phyloP scores from a whole-genome alignment of 2,888 invertebrate species.

The Spatulosminthurus flaviceps region DNA sequence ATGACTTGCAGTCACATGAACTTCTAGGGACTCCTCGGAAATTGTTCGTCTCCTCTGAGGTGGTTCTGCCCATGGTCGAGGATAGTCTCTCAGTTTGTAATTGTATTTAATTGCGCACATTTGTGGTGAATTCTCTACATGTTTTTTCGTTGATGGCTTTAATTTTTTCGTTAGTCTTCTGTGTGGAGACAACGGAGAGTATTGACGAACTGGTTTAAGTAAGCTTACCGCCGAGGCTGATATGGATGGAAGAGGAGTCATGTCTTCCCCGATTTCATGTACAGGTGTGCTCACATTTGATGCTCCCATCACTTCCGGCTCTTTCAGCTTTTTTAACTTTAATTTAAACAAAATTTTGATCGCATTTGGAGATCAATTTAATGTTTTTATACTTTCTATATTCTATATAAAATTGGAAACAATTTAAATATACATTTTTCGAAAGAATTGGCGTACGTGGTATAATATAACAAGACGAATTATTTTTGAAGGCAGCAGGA shows the following conservation, averaged over 20 bases:
- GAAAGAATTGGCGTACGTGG: no score
- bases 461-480: no score
- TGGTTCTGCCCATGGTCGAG: slow-evolving; percentile 36
- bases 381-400: no score
- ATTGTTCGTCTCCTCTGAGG: slow-evolving; percentile 24
- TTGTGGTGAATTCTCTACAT: not conserved
- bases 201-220: slow-evolving; percentile 25
- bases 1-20: slow-evolving; percentile 35
- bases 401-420: no score
- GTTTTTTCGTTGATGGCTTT: not conserved
- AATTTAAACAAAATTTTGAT: not conserved
- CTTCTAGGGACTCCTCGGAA: slow-evolving; percentile 33
- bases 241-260: slow-evolving; percentile 12
- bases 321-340: slow-evolving; percentile 35
- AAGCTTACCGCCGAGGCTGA: not conserved
- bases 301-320: slow-evolving; percentile 35
- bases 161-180: not conserved
- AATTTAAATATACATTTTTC: no score
- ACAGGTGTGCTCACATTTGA: slow-evolving; percentile 10
- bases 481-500: no score
- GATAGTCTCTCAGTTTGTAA: slow-evolving; percentile 36
- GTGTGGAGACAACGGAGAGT: slow-evolving; percentile 14
- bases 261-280: slow-evolving; percentile 25
- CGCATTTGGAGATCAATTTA: no score
- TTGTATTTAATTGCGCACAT: not conserved